Conservation (phyloP, 2,113 vertebrate species). For the Ptilorrhoa leucosticta region DNA sequence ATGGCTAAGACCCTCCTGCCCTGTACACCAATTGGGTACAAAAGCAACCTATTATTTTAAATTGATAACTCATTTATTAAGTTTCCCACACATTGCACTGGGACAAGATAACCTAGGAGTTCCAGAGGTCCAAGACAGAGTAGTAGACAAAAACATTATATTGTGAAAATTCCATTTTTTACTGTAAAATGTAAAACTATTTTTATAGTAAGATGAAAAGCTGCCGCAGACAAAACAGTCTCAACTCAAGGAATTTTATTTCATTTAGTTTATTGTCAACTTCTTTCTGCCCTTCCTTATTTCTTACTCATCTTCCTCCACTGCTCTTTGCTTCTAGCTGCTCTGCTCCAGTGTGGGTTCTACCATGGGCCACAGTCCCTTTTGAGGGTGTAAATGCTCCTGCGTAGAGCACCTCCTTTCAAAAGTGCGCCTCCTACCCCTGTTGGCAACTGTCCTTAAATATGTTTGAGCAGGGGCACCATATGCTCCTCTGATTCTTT, state of each 20-base stretch:
- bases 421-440: background rate
- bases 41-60: slow-evolving; percentile 26
- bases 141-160: background rate
- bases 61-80: background rate
- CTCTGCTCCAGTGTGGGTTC: background rate
- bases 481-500: background rate
- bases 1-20: background rate
- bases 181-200: slow-evolving; percentile 1
- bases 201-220: slow-evolving; percentile 7
- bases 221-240: background rate
- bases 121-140: slow-evolving; percentile 28
- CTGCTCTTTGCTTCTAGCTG: background rate
- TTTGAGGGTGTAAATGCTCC: background rate
- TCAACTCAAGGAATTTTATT: background rate
- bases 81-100: background rate
- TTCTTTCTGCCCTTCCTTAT: background rate
- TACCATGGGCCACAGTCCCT: background rate
- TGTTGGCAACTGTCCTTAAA: background rate
- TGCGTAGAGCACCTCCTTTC: background rate
- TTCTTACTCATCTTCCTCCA: background rate
- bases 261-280: background rate
- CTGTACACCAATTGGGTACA: background rate
- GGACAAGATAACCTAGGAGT: slow-evolving; percentile 53
- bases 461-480: background rate
- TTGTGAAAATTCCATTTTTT: background rate